Evolutionary conservation across 2,888 invertebrate genomes (phyloP), one percentile per base, ranked within the genome.

Genomic region (Orchesellides sinensis): DNA sequence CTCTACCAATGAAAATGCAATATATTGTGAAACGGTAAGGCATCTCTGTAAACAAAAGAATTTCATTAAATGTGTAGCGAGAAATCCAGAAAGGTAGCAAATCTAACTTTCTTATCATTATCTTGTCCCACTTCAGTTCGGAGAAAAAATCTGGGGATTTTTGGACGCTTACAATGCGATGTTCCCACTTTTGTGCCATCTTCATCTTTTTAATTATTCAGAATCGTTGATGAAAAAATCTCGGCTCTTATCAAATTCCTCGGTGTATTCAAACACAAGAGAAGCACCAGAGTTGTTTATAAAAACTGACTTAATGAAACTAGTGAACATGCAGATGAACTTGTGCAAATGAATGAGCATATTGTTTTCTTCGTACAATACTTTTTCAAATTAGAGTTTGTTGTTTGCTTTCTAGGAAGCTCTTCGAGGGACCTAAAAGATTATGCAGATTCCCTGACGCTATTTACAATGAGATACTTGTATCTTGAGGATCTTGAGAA

Each of bases 191-290:
- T 12, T 27, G n/a, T 14, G 10, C 40, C 40, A 23, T 45, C 59
- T 35, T 40, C 49, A 47, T 66, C 35, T 79, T 78, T 79, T 79
- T 79, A 79, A 79, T 79, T 79, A 79, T 70, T 70, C 40, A 79
- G 63, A 29, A 66, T 49, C 17, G 19, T 14, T 40, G 19, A 66
- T 61, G 52, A 79, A 79, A 73, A 73, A 80, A 80, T 72, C 72
- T 73, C 45, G 29, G 32, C 66, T 65, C 56, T 80, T 65, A 80
- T 80, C 65, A 80, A 70, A 70, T 73, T 80, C 66, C 66, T 54
- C 14, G 27, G 63, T 35, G 65, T 72, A 72, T 80, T 65, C 47
- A 72, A 79, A 79, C 65, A 79, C 63, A 68, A 27, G 32, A 10
- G 19, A 23, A 65, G 72, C 45, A 66, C 56, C 17, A 56, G 29